These are phyloP conservation scores for Stigmatopora argus DNA, from an alignment of 2,113 vertebrate genomes.

Conservation along the genomic window DNA sequence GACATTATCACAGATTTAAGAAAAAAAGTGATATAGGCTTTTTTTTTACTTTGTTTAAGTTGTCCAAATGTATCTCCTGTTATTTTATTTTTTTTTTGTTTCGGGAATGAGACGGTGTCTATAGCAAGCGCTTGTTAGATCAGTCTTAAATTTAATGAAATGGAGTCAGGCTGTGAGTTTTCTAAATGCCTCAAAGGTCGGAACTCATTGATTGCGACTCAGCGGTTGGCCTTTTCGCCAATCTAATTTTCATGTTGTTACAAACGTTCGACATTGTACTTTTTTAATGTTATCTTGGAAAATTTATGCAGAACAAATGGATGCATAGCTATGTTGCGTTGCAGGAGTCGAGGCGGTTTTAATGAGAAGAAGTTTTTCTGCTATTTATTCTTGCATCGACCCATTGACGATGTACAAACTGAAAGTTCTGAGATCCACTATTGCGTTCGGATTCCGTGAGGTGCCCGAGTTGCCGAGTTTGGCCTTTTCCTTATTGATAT, in stretches of 20 bases:
- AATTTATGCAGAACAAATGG: constrained; percentile 2
- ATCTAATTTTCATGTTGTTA: constrained; percentile 35
- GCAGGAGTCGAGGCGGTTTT: neutral
- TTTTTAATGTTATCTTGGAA: constrained; percentile 15
- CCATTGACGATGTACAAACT: no score
- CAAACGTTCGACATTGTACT: constrained; percentile 24
- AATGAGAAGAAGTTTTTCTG: neutral
- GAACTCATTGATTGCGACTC: constrained; percentile 34
- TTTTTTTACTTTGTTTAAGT: no score
- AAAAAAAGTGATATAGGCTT: no score
- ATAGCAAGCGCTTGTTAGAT: constrained; percentile 30
- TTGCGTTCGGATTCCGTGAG: neutral
- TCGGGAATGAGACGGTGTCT: constrained; percentile 27
- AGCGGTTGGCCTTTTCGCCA: constrained; percentile 49
- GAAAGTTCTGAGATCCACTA: neutral
- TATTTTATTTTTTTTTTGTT: neutral
- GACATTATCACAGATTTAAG: no score
- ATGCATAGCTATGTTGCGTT: neutral
- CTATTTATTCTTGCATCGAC: neutral
- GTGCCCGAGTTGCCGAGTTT: neutral
- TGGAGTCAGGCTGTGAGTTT: constrained; percentile 32
- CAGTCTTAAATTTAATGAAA: constrained; percentile 39
- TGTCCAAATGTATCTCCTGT: no score
- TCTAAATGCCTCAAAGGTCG: constrained; percentile 41
- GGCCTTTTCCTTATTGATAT: constrained; percentile 6